phyloP scores from a whole-genome alignment of 23 tunicate genomes.

The Ciona savignyi region DNA sequence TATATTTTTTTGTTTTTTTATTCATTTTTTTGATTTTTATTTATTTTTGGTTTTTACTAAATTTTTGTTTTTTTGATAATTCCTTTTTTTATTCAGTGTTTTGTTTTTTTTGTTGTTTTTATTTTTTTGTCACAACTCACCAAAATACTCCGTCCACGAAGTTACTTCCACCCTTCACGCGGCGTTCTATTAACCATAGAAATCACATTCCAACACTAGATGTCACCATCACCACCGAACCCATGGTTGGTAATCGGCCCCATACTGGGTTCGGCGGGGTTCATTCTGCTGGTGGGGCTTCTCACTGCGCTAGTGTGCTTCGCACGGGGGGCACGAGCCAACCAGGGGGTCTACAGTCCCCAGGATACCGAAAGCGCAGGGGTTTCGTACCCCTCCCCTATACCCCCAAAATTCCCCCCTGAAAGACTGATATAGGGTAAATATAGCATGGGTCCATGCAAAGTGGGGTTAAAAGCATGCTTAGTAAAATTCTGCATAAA shows the following conservation, averaged over 20 bases:
- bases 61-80: too few species aligned
- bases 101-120: too few species aligned
- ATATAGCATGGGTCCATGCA: constrained; percentile 2
- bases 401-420: constrained; percentile 26
- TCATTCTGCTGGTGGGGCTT: constrained; percentile 1
- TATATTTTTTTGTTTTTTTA: too few species aligned
- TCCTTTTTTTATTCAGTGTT: too few species aligned
- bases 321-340: constrained; percentile 27
- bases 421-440: constrained; percentile 32
- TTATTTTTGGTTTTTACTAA: too few species aligned
- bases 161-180: neutral
- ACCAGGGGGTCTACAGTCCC: constrained; percentile 42
- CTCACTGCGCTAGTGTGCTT: constrained; percentile 3
- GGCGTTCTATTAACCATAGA: neutral
- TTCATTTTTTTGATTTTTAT: too few species aligned
- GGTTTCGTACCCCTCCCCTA: constrained; percentile 2
- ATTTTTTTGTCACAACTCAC: too few species aligned
- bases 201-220: neutral
- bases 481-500: too few species aligned
- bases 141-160: too few species aligned
- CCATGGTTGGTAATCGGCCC: constrained; percentile 24
- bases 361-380: constrained; percentile 28
- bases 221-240: neutral
- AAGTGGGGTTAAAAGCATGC: too few species aligned
- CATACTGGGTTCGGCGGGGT: constrained; percentile 12